These are phyloP conservation scores for Calidris pugnax DNA, from an alignment of 2,113 vertebrate genomes.

Conservation along the genomic window DNA sequence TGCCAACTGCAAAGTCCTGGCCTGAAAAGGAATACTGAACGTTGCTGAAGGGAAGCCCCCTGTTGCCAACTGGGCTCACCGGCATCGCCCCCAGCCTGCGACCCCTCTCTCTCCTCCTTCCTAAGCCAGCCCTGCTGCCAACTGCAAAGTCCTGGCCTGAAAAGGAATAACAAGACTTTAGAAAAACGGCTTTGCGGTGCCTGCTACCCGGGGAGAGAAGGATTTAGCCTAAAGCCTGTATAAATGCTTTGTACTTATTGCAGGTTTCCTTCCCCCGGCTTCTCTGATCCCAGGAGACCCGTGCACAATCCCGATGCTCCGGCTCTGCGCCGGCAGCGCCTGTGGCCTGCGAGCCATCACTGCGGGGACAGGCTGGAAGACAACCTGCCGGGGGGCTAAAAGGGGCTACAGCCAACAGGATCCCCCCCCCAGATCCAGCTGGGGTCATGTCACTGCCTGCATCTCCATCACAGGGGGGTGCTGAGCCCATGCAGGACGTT, in stretches of 20 bases:
- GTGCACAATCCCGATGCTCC: not conserved
- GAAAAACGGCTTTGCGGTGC: not conserved
- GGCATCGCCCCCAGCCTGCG: not conserved
- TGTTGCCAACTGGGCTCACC: not conserved
- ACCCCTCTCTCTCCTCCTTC: not conserved
- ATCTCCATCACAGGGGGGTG: not conserved
- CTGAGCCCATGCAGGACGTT: accelerated
- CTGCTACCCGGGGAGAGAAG: not conserved
- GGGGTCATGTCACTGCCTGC: not conserved
- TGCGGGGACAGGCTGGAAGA: not conserved
- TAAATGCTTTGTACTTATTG: slow-evolving; percentile 23
- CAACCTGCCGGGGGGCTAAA: not conserved
- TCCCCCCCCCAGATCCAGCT: not conserved
- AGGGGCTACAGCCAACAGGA: not conserved
- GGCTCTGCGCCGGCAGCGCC: not conserved
- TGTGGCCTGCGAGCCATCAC: not conserved
- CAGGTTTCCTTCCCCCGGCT: not conserved
- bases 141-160: not conserved
- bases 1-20: not conserved
- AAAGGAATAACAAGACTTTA: slow-evolving; percentile 25
- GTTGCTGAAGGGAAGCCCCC: not conserved
- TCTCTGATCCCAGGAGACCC: not conserved
- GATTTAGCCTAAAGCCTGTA: slow-evolving; percentile 49
- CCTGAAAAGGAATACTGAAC: too few relatives aligned
- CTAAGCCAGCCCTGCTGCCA: not conserved